Conservation (phyloP, 2,888 invertebrate genomes). For the Leptura quadrifasciata region DNA sequence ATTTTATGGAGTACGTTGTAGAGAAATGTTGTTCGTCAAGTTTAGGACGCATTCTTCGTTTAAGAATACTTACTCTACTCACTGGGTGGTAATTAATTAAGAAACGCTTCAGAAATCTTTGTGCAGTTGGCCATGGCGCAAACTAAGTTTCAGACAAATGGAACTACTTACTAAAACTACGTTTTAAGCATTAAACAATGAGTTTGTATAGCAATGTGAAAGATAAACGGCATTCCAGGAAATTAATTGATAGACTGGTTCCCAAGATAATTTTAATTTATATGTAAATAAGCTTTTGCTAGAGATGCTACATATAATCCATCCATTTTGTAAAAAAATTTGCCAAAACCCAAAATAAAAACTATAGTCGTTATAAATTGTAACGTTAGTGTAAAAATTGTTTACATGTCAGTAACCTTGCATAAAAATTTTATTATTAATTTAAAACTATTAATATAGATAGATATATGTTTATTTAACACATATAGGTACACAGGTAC, state of each 20-base stretch:
- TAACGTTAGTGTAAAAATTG: no score
- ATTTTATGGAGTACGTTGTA: slow-evolving; percentile 29
- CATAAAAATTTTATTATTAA: no score
- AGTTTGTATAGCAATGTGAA: slow-evolving; percentile 35
- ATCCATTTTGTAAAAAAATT: no score
- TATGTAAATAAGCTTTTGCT: background rate
- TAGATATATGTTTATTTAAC: no score
- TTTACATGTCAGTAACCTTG: no score
- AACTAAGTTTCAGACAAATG: slow-evolving; percentile 51
- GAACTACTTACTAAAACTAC: slow-evolving; percentile 47
- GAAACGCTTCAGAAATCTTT: slow-evolving; percentile 47
- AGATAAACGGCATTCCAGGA: slow-evolving; percentile 4
- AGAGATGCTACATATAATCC: background rate
- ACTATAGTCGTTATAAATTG: no score
- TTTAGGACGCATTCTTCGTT: slow-evolving; percentile 22
- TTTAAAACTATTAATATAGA: no score
- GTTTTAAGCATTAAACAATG: slow-evolving; percentile 40
- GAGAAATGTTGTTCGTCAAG: slow-evolving; percentile 33
- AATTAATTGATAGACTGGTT: slow-evolving; percentile 22
- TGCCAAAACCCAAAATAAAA: no score
- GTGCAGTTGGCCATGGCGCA: slow-evolving; percentile 46
- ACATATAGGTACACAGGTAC: no score
- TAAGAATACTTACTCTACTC: slow-evolving; percentile 27
- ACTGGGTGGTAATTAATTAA: slow-evolving; percentile 46
- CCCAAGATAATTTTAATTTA: background rate